Conservation (phyloP, 2,797 vertebrate species). For the Pempheris klunzingeri region DNA sequence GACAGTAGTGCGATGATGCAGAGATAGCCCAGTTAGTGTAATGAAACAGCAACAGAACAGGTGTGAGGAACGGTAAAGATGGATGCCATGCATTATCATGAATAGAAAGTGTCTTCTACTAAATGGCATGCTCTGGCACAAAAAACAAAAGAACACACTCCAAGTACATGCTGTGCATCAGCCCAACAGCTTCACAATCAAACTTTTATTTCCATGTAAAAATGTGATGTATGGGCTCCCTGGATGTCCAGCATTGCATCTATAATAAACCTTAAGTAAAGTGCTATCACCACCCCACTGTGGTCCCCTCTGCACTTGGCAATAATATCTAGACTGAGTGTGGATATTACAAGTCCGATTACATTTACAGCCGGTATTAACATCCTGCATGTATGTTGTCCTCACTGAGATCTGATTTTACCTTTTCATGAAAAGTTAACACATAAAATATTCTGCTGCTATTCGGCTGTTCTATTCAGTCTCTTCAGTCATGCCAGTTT, state of each 20-base stretch:
- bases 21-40: not conserved
- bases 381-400: not conserved
- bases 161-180: not conserved
- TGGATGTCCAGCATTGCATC: not conserved
- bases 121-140: not conserved
- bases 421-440: not conserved
- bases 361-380: not conserved
- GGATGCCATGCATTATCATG: not conserved
- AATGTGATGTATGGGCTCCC: not conserved
- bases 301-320: not conserved
- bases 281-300: not conserved
- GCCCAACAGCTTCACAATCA: not conserved
- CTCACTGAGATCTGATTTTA: conserved; percentile 3
- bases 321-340: not conserved
- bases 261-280: not conserved
- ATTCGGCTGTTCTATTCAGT: not conserved
- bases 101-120: not conserved
- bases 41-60: not conserved
- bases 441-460: no score
- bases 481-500: not conserved
- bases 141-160: not conserved
- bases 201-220: not conserved
- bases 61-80: not conserved
- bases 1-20: no score
- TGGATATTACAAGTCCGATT: not conserved